Evolutionary conservation across 2,888 invertebrate species (phyloP), one percentile per base, ranked within the genome.

Genomic region (Drosophila aldrichi): DNA sequence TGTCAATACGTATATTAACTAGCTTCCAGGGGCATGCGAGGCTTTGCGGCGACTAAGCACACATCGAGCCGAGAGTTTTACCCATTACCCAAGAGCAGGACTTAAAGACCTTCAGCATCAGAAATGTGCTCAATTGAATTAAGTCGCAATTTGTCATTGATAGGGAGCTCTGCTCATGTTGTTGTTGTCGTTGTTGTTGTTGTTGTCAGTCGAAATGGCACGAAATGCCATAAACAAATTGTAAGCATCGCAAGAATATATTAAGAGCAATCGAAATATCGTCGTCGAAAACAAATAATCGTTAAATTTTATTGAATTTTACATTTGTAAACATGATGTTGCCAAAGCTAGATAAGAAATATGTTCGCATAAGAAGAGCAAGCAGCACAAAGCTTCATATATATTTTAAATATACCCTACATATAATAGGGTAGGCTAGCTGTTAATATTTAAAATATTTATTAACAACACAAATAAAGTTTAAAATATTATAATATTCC

Each of bases 251-350:
- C 67, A 48, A 22, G 52, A 59, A 65, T 69, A 68, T 65, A 79
- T 88, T 82, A 77, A 85, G 60, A 67, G 69, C 71, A 60, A 85
- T 71, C 64, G 70, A 77, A 84, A 77, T 65, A 72, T 75, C 77
- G 68, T 77, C 52, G 64, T 40, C 48, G 25, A 70, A 85, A 79
- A 60, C 82, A 71, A 88, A 83, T 83, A 84, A 79, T 88, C 85
- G 82, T 83, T 77, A 82, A 75, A 79, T 79, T 82, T 70, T 70
- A 70, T 83, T 58, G 56, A 58, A 48, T 77, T 75, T 71, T 67
- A 60, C 68, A 79, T 77, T 71, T 63, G 80, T 43, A 62, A 60
- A 68, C 73, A 85, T 72, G 49, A 71, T 75, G 60, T 55, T 32
- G 29, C 57, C 58, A 62, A 44, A 16, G 48, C 56, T 36, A 69